phyloP scores from a whole-genome alignment of 2,888 invertebrate species.

The Argyresthia albistria region DNA sequence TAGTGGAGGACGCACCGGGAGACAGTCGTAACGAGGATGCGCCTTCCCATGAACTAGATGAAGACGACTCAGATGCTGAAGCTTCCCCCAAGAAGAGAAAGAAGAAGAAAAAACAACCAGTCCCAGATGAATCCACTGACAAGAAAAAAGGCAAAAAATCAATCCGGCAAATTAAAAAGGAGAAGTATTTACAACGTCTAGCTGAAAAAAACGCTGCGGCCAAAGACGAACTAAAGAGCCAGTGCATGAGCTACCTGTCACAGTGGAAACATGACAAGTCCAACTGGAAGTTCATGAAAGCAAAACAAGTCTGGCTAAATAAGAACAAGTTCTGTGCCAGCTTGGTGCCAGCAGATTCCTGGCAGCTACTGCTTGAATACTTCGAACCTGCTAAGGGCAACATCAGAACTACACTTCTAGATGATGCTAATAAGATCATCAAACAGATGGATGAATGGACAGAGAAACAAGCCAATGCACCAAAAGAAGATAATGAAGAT shows the following conservation, averaged over 20 bases:
- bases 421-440: conserved; percentile 76
- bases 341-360: conserved; percentile 74
- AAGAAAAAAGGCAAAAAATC: conserved; percentile 66
- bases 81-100: conserved; percentile 36
- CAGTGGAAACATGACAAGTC: conserved; percentile 80
- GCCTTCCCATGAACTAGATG: conserved; percentile 17
- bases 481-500: conserved; percentile 28
- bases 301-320: conserved; percentile 82
- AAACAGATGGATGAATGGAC: conserved; percentile 73
- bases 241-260: conserved; percentile 77
- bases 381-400: conserved; percentile 79
- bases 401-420: conserved; percentile 73
- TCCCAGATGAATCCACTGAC: conserved; percentile 30
- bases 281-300: conserved; percentile 87
- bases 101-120: conserved; percentile 41
- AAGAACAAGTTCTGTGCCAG: conserved; percentile 76
- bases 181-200: conserved; percentile 71
- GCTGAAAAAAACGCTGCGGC: conserved; percentile 65
- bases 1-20: conserved; percentile 15
- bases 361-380: conserved; percentile 79
- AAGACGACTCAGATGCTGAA: conserved; percentile 35
- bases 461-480: conserved; percentile 33
- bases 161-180: conserved; percentile 76
- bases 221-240: conserved; percentile 70
- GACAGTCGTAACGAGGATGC: conserved; percentile 11